Evolutionary conservation across 2,888 invertebrate genomes (phyloP), one percentile per base, ranked within the genome.

Genomic region (Spodoptera picta): DNA sequence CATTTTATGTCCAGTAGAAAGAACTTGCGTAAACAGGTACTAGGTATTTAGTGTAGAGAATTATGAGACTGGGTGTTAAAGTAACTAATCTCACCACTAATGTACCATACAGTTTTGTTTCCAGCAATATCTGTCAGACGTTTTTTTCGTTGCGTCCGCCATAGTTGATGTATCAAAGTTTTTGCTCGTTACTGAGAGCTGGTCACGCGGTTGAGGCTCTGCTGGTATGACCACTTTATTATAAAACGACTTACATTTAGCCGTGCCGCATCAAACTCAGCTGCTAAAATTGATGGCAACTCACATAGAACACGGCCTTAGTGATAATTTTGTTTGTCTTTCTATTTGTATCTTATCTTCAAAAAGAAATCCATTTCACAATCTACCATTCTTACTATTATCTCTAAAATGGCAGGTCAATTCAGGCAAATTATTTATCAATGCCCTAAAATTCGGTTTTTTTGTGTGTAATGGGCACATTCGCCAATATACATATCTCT

Each of bases 121-220:
- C 67, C 70, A 77, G 73, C 77, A 75, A 79, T 63, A 74, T 73
- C 81, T 81, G 83, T 86, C 87, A 57, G 61, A 24, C 14, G 60
- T 90, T 87, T 88, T 87, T 87, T 83, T 77, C 73, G 64, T 73
- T 7, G 36, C 36, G 77, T 79, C 68, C 54, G 74, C 81, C 78
- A 86, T 83, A 86, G 64, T 62, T 90, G 90, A 89, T 87, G 88
- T 85, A 86, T 84, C 75, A 74, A 72, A 85, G 87, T 92, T 93
- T 93, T 93, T 93, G 92, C 92, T 93, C 90, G 92, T 92, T 92
- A 92, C 88, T 63, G 77, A 83, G 89, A 85, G 81, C 86, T 89
- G 87, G 90, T 93, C 92, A 92, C 92, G 90, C 84, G 83, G 85
- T 81, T 65, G 89, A 85, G 92, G 90, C 91, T 88, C 85, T 83